A percentile compares a stretch with the other conserved stretches of the same genome.
phyloP scores from a whole-genome alignment of 2,888 invertebrate genomes.

The Parnassius mnemosyne region DNA sequence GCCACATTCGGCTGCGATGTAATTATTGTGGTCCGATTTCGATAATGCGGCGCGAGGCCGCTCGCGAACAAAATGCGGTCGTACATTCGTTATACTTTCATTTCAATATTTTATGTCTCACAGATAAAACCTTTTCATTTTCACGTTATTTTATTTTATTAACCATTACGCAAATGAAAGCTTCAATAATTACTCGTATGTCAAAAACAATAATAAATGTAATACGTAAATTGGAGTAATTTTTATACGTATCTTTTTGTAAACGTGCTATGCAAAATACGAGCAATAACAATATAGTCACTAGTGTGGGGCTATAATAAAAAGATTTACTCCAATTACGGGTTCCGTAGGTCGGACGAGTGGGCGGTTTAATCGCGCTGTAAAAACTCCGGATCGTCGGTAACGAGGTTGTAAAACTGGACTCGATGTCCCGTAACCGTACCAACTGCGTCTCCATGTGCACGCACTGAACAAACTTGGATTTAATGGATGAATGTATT shows the following conservation, averaged over 20 bases:
- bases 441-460: constrained; percentile 45
- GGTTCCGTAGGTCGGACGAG: constrained; percentile 55
- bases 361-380: constrained; percentile 65
- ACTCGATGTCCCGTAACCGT: constrained; percentile 52
- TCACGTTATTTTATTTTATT: constrained; percentile 54
- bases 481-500: background rate
- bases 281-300: constrained; percentile 34
- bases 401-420: constrained; percentile 67
- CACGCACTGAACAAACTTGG: constrained; percentile 38
- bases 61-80: constrained; percentile 67
- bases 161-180: constrained; percentile 27
- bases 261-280: constrained; percentile 26
- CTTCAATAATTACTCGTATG: constrained; percentile 20
- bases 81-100: constrained; percentile 66
- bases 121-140: constrained; percentile 66
- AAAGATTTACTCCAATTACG: constrained; percentile 72
- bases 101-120: constrained; percentile 73
- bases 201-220: constrained; percentile 14
- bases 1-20: constrained; percentile 69
- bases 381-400: constrained; percentile 68
- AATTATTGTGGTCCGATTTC: constrained; percentile 77
- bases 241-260: constrained; percentile 14
- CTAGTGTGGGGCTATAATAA: constrained; percentile 47
- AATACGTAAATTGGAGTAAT: constrained; percentile 2
- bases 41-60: constrained; percentile 73